Evolutionary conservation across 1,140 invertebrate genomes (phyloP).

Genomic region (honey bee (Apis mellifera)): DNA sequence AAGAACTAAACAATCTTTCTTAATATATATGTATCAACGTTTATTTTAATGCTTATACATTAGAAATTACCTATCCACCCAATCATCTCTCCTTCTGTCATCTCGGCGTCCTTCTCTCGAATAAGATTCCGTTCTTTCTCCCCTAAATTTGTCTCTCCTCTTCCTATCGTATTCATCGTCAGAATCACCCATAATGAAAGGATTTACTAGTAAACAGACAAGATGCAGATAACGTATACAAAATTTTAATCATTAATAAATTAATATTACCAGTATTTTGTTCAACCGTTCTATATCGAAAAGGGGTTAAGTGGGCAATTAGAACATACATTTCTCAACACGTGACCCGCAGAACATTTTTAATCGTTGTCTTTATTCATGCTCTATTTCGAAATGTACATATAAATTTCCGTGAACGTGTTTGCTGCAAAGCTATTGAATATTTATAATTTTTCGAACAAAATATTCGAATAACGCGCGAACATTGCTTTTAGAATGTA

Average conservation of each 20-base stretch:
- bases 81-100: slow-evolving; percentile 88
- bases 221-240: background rate
- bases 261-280: background rate
- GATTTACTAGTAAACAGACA: background rate
- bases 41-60: background rate
- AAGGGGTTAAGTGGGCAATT: slow-evolving; percentile 20
- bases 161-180: slow-evolving; percentile 96
- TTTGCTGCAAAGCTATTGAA: background rate
- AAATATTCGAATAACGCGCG: slow-evolving; percentile 42
- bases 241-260: background rate
- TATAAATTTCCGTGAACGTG: background rate
- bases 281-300: background rate
- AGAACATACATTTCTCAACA: background rate
- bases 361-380: background rate
- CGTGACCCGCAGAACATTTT: background rate
- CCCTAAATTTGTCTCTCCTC: slow-evolving; percentile 93
- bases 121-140: slow-evolving; percentile 90
- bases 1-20: background rate
- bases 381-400: background rate
- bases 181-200: slow-evolving; percentile 89
- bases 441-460: slow-evolving; percentile 1
- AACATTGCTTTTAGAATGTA: background rate
- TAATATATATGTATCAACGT: background rate
- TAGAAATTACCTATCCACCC: slow-evolving; percentile 85
- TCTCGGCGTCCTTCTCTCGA: slow-evolving; percentile 88